These are phyloP conservation scores for Mamestra configurata DNA, from an alignment of 1,140 invertebrate genomes.

Conservation along the genomic window DNA sequence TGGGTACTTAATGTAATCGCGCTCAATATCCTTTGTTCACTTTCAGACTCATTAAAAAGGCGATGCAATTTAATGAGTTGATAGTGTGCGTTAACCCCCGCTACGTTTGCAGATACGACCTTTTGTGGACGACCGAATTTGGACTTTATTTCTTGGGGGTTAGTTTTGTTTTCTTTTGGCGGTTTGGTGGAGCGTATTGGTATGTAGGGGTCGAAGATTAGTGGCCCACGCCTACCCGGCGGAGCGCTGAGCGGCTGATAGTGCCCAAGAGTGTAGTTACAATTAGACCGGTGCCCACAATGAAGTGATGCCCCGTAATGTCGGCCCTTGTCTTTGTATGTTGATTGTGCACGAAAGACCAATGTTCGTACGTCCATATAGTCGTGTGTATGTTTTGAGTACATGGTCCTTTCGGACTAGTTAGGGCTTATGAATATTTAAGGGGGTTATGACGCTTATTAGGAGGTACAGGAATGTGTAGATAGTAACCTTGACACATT, in stretches of 20 bases:
- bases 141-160: constrained; percentile 58
- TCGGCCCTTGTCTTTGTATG: constrained; percentile 86
- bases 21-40: constrained; percentile 87
- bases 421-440: constrained; percentile 51
- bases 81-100: constrained; percentile 87
- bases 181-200: constrained; percentile 71
- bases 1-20: constrained; percentile 86
- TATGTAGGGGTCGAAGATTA: constrained; percentile 87
- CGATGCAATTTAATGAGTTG: constrained; percentile 88
- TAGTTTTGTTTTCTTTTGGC: constrained; percentile 67
- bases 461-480: neutral
- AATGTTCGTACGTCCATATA: constrained; percentile 46
- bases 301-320: constrained; percentile 87
- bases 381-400: constrained; percentile 33
- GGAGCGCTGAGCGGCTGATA: constrained; percentile 86
- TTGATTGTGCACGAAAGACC: constrained; percentile 82
- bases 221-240: constrained; percentile 84
- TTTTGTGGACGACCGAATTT: constrained; percentile 56
- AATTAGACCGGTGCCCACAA: constrained; percentile 87
- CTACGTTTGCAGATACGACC: constrained; percentile 82
- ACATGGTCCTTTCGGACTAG: neutral
- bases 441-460: constrained; percentile 11
- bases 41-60: constrained; percentile 88
- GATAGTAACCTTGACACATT: neutral
- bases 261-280: constrained; percentile 88